Base-by-base conservation (phyloP, 2,113 vertebrate species). In the Dasypus novemcinctus region DNA sequence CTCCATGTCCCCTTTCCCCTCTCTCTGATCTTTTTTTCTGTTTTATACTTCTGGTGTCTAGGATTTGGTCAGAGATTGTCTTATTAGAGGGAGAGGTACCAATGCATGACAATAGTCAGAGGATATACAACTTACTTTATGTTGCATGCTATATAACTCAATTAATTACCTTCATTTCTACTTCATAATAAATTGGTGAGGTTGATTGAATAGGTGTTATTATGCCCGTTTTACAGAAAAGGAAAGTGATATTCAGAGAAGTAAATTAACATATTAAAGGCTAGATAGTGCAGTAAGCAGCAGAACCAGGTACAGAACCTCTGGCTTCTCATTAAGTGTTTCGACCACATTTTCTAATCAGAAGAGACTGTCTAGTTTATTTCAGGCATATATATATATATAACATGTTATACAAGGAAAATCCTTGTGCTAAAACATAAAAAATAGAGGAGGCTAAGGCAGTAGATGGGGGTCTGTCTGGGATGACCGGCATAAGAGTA, bases 201-300 rank as follows among this genome's bases (percentile, higher is more conserved):
- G 27, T 59, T 41, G 79, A 41, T 0, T 5, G 23, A 75, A 85
- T 23, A 83, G 27, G 80, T 86, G 57, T 76, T 59, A 72, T 83
- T 69, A 64, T 61, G 27, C 33, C 33, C 29, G 29, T 80, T 86
- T 84, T 69, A 85, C 33, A 92, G 84, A 66, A 80, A 94, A 96
- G 63, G 33, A 75, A 83, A 92, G 38, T 23, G 14, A 75, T 63
- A 88, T 49, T 41, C 27, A 90, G 80, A 83, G 49, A 74, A n/a
- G 57, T 27, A 92, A 92, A 66, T 21, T 17, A 64, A 15, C 38
- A 61, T 66, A 43, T 57, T 76, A 81, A 92, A 80, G 59, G 78
- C 13, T 31, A 57, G 18, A 38, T 1, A 66, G 74, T 81, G 33
- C 9, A 63, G 17, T 63, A 91, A 41, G 8, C 15, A 76, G 68